phyloP scores from a whole-genome alignment of 2,797 vertebrate species.

The Etheostoma nigrum region DNA sequence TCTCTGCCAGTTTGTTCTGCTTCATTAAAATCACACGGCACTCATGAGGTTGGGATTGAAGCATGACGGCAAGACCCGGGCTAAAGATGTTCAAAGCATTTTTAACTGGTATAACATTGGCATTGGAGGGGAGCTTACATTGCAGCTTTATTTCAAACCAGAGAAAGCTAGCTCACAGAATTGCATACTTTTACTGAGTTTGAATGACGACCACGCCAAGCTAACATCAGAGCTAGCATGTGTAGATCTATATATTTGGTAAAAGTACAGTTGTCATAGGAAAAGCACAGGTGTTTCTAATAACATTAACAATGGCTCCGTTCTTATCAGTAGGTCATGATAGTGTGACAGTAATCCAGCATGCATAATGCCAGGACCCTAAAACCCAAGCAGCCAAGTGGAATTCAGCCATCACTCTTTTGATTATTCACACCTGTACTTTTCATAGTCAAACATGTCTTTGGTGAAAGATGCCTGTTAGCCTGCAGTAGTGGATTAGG shows the following conservation, averaged over 20 bases:
- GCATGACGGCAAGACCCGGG: slow-evolving; percentile 43
- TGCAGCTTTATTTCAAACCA: slow-evolving; percentile 7
- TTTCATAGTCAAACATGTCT: not conserved
- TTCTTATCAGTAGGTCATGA: too few species aligned
- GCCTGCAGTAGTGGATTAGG: not conserved
- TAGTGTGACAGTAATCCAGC: not conserved
- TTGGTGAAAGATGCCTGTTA: not conserved
- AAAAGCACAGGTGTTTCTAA: too few species aligned
- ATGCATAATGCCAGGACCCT: not conserved
- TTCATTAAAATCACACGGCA: slow-evolving; percentile 64
- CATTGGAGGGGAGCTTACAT: slow-evolving; percentile 35
- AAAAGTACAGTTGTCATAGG: too few species aligned
- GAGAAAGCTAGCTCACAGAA: slow-evolving; percentile 8
- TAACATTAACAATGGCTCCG: too few species aligned
- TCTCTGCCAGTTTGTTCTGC: slow-evolving; percentile 66
- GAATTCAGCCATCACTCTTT: not conserved
- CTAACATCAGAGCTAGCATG: too few species aligned
- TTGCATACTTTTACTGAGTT: not conserved
- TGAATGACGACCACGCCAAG: too few species aligned
- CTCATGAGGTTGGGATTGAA: slow-evolving; percentile 67
- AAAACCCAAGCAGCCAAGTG: not conserved
- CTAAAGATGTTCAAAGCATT: slow-evolving; percentile 53
- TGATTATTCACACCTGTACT: too few species aligned
- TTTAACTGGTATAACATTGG: slow-evolving; percentile 45
- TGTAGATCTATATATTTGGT: too few species aligned